Evolutionary conservation across 1,140 invertebrate genomes (phyloP).

Genomic region (Cydia amplana): DNA sequence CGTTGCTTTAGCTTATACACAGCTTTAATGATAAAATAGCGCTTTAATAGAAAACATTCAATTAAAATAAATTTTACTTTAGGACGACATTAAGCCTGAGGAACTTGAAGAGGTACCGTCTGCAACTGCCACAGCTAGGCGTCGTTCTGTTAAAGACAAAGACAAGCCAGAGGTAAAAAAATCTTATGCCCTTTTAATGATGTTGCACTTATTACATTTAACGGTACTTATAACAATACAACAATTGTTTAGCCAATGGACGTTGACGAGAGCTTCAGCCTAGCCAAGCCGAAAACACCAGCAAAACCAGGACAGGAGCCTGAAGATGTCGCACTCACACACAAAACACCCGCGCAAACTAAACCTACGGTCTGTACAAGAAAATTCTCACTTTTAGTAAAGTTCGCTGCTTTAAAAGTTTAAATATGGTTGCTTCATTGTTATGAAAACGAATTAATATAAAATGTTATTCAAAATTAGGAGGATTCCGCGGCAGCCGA

Average conservation of each 20-base stretch:
- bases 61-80: slow-evolving; percentile 41
- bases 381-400: not conserved
- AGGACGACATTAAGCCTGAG: slow-evolving; percentile 69
- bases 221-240: slow-evolving; percentile 29
- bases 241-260: slow-evolving; percentile 70
- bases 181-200: slow-evolving; percentile 1
- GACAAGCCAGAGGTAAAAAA: slow-evolving; percentile 70
- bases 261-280: slow-evolving; percentile 66
- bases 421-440: slow-evolving; percentile 35
- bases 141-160: slow-evolving; percentile 70
- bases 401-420: not conserved
- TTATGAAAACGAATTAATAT: slow-evolving; percentile 26
- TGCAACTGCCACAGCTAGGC: slow-evolving; percentile 58
- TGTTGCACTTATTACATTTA: slow-evolving; percentile 29
- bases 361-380: slow-evolving; percentile 70
- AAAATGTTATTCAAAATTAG: slow-evolving; percentile 48
- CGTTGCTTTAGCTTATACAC: not conserved
- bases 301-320: slow-evolving; percentile 64
- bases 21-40: slow-evolving; percentile 34
- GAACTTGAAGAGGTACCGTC: slow-evolving; percentile 58
- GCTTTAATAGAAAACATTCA: slow-evolving; percentile 35
- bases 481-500: slow-evolving; percentile 70
- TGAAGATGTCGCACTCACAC: slow-evolving; percentile 72
- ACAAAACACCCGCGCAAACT: slow-evolving; percentile 73
- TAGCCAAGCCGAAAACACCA: slow-evolving; percentile 65